Conservation (phyloP, 1,140 invertebrate genomes). For the Diorhabda elongata region DNA sequence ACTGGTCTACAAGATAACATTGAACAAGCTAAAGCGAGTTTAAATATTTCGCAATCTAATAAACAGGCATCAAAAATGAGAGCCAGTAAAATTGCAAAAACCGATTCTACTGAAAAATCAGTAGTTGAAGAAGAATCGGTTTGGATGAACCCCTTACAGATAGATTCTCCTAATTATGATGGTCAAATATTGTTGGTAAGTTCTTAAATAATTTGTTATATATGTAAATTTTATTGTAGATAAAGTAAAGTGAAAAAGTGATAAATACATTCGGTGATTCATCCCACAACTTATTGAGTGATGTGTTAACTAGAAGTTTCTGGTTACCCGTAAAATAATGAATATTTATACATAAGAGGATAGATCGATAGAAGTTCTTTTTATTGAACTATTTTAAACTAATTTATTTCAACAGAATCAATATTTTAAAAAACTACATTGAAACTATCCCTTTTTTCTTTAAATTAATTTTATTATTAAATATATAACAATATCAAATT, state of each 20-base stretch:
- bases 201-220: constrained; percentile 10
- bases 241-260: too few relatives aligned
- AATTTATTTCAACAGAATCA: too few relatives aligned
- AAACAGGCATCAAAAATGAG: constrained; percentile 20
- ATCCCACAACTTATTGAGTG: too few relatives aligned
- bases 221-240: too few relatives aligned
- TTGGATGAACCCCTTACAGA: constrained; percentile 39
- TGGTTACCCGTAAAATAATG: too few relatives aligned
- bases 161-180: constrained; percentile 36
- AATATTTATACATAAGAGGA: too few relatives aligned
- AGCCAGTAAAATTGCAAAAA: constrained; percentile 18
- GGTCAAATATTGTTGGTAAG: constrained; percentile 37
- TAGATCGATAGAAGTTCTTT: too few relatives aligned
- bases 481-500: not conserved
- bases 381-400: too few relatives aligned
- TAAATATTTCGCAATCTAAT: constrained; percentile 15
- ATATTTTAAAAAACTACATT: too few relatives aligned
- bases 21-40: constrained; percentile 34
- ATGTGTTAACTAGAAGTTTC: too few relatives aligned
- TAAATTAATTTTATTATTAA: not conserved
- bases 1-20: constrained; percentile 54
- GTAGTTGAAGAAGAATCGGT: constrained; percentile 32
- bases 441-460: too few relatives aligned
- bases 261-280: too few relatives aligned
- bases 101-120: constrained; percentile 21